Evolutionary conservation across 2,113 vertebrate species (phyloP).

Genomic region (Antechinus stuartii): DNA sequence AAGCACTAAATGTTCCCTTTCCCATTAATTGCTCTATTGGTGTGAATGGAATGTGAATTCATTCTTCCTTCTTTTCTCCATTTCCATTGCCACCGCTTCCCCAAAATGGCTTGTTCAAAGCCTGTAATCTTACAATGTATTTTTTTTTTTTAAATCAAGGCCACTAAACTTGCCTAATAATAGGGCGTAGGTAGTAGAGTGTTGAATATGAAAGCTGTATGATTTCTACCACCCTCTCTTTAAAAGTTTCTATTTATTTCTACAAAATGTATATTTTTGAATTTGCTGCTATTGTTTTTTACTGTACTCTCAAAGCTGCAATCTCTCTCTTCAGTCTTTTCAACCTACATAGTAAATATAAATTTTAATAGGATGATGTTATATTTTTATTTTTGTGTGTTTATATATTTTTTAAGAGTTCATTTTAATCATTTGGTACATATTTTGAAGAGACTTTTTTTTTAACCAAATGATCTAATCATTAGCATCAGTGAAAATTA

Average conservation of each 20-base stretch:
- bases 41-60: neutral
- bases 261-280: neutral
- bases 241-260: neutral
- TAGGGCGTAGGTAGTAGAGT: neutral
- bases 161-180: neutral
- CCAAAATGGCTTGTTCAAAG: neutral
- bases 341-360: neutral
- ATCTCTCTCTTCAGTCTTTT: neutral
- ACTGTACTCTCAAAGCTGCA: neutral
- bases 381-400: neutral
- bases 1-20: slow-evolving; percentile 6
- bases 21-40: neutral
- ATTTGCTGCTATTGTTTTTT: neutral
- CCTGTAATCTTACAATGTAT: neutral
- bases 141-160: neutral
- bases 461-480: neutral
- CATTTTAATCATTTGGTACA: neutral
- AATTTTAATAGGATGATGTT: neutral
- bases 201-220: neutral
- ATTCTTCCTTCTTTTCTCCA: neutral
- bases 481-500: slow-evolving; percentile 49
- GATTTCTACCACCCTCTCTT: neutral
- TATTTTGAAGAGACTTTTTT: neutral
- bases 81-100: neutral
- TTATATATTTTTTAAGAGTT: neutral